These are phyloP conservation scores for Notodonta dromedarius DNA, from an alignment of 2,888 invertebrate genomes.

Conservation along the genomic window DNA sequence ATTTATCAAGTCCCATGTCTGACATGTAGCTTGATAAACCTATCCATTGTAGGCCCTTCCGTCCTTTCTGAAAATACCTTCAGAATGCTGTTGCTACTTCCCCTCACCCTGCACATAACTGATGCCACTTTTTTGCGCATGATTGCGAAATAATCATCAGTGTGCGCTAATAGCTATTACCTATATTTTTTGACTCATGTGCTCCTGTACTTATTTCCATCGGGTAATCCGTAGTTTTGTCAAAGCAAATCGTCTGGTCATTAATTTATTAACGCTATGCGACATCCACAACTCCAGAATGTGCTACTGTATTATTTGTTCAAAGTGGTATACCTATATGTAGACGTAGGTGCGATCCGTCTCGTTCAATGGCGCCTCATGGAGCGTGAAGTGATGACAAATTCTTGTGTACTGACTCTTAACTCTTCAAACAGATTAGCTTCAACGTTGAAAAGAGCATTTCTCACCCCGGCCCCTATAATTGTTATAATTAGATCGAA, in stretches of 20 bases:
- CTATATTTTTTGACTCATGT: too few relatives aligned
- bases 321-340: conserved; percentile 11
- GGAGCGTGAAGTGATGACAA: conserved; percentile 43
- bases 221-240: neutral
- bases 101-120: too few relatives aligned
- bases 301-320: conserved; percentile 8
- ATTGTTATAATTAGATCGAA: conserved; percentile 61
- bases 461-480: conserved; percentile 41
- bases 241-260: neutral
- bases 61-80: too few relatives aligned
- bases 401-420: conserved; percentile 33
- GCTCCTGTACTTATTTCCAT: too few relatives aligned
- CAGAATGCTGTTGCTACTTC: too few relatives aligned
- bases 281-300: neutral
- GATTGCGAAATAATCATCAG: too few relatives aligned
- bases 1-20: too few relatives aligned
- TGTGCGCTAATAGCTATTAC: too few relatives aligned
- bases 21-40: too few relatives aligned
- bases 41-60: too few relatives aligned
- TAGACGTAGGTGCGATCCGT: conserved; percentile 37
- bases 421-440: conserved; percentile 28
- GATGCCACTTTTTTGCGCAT: too few relatives aligned
- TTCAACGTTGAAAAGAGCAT: conserved; percentile 26
- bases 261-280: neutral
- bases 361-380: conserved; percentile 41